A percentile compares a stretch with the other conserved stretches of the same genome.
These are phyloP conservation scores for Anguilla japonica DNA, from an alignment of 2,113 vertebrate species.

Conservation along the genomic window DNA sequence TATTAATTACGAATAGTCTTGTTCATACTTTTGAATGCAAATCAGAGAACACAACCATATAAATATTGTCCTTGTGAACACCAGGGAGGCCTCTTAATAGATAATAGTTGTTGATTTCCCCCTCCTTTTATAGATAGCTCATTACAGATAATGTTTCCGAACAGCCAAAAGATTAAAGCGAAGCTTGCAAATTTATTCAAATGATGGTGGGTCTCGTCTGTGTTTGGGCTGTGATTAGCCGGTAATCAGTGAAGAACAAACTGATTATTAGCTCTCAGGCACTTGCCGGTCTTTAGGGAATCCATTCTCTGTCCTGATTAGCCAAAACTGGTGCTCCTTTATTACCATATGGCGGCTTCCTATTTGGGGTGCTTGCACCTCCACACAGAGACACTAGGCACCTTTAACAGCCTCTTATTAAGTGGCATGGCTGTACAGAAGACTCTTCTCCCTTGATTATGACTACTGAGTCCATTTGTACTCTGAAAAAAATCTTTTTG, in stretches of 20 bases:
- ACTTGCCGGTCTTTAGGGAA: conserved; percentile 82
- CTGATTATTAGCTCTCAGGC: conserved; percentile 89
- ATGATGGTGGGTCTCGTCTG: conserved; percentile 63
- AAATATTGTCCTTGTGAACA: conserved; percentile 79
- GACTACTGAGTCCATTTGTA: conserved; percentile 76
- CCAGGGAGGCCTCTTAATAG: conserved; percentile 66
- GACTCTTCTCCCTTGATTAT: conserved; percentile 78
- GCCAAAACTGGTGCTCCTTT: conserved; percentile 71
- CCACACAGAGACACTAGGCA: conserved; percentile 59
- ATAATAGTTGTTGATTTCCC: conserved; percentile 65
- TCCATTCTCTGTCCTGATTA: conserved; percentile 82
- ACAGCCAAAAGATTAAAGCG: conserved; percentile 62
- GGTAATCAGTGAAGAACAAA: conserved; percentile 91
- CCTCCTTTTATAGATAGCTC: conserved; percentile 53
- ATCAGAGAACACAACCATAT: conserved; percentile 53
- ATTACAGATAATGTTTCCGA: conserved; percentile 63
- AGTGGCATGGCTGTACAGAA: conserved; percentile 63
- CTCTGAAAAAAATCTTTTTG: conserved; percentile 69
- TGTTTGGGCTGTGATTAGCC: conserved; percentile 87
- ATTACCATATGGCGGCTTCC: conserved; percentile 72
- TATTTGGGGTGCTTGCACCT: conserved; percentile 65
- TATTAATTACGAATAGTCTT: conserved; percentile 12
- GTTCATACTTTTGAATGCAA: conserved; percentile 39
- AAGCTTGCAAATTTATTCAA: conserved; percentile 68
- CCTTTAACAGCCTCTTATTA: conserved; percentile 75